phyloP scores from a whole-genome alignment of 2,888 invertebrate species.

The Athalia circularis region DNA sequence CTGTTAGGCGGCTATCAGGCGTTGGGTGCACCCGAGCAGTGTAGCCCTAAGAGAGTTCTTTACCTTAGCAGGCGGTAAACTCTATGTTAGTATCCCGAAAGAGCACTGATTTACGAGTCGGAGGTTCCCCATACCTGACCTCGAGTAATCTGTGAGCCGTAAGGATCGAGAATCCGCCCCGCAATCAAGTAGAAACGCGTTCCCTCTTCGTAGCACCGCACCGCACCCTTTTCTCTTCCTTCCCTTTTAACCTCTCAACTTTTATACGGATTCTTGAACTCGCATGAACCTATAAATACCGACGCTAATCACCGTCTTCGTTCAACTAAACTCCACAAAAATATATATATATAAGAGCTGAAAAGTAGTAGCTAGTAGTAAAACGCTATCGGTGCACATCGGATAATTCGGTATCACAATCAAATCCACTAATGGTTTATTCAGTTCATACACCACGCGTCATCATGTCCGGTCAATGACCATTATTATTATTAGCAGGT shows the following conservation, averaged over 20 bases:
- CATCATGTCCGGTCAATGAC: too few species aligned
- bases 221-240: constrained; percentile 21
- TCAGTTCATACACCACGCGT: too few species aligned
- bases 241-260: constrained; percentile 30
- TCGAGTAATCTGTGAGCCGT: constrained; percentile 36
- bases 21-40: constrained; percentile 20
- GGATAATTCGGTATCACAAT: too few species aligned
- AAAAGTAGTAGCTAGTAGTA: too few species aligned
- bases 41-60: constrained; percentile 15
- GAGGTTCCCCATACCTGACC: constrained; percentile 25
- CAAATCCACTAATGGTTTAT: too few species aligned
- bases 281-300: constrained; percentile 3
- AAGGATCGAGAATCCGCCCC: constrained; percentile 40
- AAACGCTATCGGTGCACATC: too few species aligned
- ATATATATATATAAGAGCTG: too few species aligned
- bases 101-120: constrained; percentile 36
- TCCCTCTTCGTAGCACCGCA: background rate
- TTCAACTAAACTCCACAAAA: background rate
- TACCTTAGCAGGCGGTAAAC: constrained; percentile 18
- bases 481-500: too few species aligned
- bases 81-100: constrained; percentile 18
- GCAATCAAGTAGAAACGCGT: constrained; percentile 42
- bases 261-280: constrained; percentile 41
- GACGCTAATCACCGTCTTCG: constrained; percentile 13
- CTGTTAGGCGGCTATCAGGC: constrained; percentile 3